A percentile compares a stretch with the other conserved stretches of the same genome.
These are phyloP conservation scores for Drosophila sp. DNA, from an alignment of 1,140 invertebrate genomes.

Conservation along the genomic window DNA sequence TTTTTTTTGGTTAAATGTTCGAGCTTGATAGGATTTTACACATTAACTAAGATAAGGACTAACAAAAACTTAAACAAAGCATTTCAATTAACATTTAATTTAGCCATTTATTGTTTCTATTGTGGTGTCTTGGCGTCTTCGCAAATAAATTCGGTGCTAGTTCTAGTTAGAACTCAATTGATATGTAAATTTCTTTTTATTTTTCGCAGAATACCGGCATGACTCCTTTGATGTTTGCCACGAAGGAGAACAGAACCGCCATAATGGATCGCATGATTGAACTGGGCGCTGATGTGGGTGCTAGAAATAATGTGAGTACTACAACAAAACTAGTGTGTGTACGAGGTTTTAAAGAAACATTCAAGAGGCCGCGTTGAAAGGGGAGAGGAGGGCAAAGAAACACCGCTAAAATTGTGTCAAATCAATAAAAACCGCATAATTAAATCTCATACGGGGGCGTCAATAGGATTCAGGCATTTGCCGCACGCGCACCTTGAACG, in stretches of 20 bases:
- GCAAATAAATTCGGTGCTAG: no score
- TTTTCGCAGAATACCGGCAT: slow-evolving; percentile 91
- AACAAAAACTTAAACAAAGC: no score
- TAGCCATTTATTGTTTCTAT: no score
- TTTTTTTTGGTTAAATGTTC: no score
- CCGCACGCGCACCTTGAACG: slow-evolving; percentile 43
- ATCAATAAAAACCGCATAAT: slow-evolving; percentile 81
- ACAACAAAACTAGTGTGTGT: slow-evolving; percentile 23
- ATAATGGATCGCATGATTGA: slow-evolving; percentile 96
- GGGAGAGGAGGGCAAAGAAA: slow-evolving; percentile 20
- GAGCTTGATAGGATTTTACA: no score
- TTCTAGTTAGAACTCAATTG: background rate
- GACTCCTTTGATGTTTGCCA: slow-evolving; percentile 97
- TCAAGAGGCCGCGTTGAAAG: slow-evolving; percentile 35
- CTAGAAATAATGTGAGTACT: slow-evolving; percentile 93
- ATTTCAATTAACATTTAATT: no score
- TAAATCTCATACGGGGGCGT: slow-evolving; percentile 70
- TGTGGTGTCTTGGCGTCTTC: no score
- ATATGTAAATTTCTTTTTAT: background rate
- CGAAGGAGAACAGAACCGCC: slow-evolving; percentile 95
- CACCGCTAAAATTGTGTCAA: slow-evolving; percentile 79
- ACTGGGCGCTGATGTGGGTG: slow-evolving; percentile 94
- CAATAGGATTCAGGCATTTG: slow-evolving; percentile 25
- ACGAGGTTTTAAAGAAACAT: slow-evolving; percentile 36
- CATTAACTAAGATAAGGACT: no score